Evolutionary conservation across 2,113 vertebrate genomes (phyloP), one percentile per base, ranked within the genome.

Genomic region (Elephas maximus): DNA sequence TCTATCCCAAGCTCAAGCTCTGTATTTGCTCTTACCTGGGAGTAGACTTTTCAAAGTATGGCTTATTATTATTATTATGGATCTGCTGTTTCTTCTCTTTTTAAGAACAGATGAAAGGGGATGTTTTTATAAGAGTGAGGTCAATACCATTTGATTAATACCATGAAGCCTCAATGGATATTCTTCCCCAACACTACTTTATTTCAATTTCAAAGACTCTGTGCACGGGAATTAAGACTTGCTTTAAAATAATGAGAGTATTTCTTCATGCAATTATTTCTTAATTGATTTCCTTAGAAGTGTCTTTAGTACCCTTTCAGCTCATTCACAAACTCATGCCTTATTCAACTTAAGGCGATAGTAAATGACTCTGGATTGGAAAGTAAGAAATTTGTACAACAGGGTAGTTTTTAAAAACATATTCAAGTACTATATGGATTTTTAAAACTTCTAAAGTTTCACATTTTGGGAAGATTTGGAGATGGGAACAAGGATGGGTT

Each of bases 91-190:
- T 48, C 65, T 24, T 45, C 24, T 69, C 60, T 74, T 74, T 94
- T 88, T 67, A 81, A 67, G 51, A 57, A 15, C 21, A 95, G 76
- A 97, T 76, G 53, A 92, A 74, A 92, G 18, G 30, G 79, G 84
- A 80, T 71, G 48, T 76, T 95, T 57, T 88, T 48, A 65, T 20
- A 77, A 90, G 28, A 37, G 10, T 30, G 84, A 48, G 63, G 90
- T 69, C 9, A 79, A 93, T 45, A 74, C n/a, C 24, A 63, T 92
- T 71, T 71, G 33, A 65, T 78, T 67, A 88, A 67, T 26, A 88
- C 18, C 15, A 82, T 2, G 33, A 92, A 78, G 4, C 26, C 26
- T 82, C 45, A 18, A 74, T 76, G 51, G n/a, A 18, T 67, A 84
- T 83, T 77, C 83, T 88, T 20, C 48, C 74, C 53, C n/a, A 62